phyloP scores from a whole-genome alignment of 2,888 invertebrate species.

The Dynastes hyllus region DNA sequence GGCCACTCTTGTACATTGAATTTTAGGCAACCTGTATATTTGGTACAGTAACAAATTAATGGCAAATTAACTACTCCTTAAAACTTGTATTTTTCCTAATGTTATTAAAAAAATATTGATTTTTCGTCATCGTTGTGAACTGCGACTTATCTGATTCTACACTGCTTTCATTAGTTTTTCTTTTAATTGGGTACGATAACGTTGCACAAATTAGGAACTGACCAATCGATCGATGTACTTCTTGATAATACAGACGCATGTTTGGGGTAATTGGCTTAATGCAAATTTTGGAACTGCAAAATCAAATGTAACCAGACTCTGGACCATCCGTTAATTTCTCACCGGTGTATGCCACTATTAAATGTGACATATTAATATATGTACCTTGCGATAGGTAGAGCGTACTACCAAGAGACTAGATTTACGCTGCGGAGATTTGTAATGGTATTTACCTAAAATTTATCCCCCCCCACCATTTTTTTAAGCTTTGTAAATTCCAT shows the following conservation, averaged over 20 bases:
- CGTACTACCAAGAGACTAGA: conserved; percentile 9
- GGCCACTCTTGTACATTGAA: too few species aligned
- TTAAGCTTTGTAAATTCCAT: conserved; percentile 37
- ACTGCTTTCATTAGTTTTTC: conserved; percentile 5
- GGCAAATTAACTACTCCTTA: too few species aligned
- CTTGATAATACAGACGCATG: conserved; percentile 15
- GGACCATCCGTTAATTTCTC: conserved; percentile 31
- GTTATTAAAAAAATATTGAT: too few species aligned
- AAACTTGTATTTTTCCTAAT: too few species aligned
- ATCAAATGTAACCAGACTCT: conserved; percentile 5
- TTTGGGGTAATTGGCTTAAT: conserved; percentile 38
- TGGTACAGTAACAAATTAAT: too few species aligned
- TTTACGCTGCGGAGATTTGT: conserved; percentile 22
- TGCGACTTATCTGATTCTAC: neutral
- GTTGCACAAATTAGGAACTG: conserved; percentile 7
- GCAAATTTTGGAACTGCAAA: conserved; percentile 17
- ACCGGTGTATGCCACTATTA: conserved; percentile 27
- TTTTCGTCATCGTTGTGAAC: neutral
- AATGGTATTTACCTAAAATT: conserved; percentile 11
- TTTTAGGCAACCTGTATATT: too few species aligned
- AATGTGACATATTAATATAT: conserved; percentile 33
- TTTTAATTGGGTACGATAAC: conserved; percentile 15
- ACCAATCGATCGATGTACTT: conserved; percentile 11
- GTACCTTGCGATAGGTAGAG: conserved; percentile 18
- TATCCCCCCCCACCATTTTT: conserved; percentile 2